phyloP scores from a whole-genome alignment of 2,113 vertebrate species.

The Hippocampus mohnikei region DNA sequence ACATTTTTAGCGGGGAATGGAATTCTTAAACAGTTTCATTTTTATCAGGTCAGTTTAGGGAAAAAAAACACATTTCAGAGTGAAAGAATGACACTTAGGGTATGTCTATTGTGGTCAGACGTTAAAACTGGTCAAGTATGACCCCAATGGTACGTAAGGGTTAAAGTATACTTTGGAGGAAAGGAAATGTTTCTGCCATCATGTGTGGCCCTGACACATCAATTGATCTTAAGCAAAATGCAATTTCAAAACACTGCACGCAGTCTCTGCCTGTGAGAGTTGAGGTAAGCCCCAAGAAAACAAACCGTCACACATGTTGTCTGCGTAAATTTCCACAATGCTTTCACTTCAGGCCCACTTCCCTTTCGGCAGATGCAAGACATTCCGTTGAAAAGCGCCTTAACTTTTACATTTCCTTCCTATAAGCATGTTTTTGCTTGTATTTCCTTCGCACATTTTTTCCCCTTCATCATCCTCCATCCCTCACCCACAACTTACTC shows the following conservation, averaged over 20 bases:
- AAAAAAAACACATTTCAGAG: too few relatives aligned
- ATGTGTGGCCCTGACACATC: not conserved
- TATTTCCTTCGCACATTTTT: not conserved
- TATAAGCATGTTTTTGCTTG: not conserved
- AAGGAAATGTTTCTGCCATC: not conserved
- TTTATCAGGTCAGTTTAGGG: too few relatives aligned
- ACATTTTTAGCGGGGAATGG: too few relatives aligned
- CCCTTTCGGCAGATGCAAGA: conserved; percentile 1
- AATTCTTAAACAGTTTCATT: too few relatives aligned
- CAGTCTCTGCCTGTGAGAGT: not conserved
- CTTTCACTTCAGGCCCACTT: conserved; percentile 45
- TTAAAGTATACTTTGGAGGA: not conserved
- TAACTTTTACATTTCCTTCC: not conserved
- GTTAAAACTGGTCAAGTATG: not conserved
- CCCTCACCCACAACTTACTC: not conserved
- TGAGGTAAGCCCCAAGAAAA: conserved; percentile 16
- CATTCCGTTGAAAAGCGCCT: not conserved
- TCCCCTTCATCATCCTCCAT: not conserved
- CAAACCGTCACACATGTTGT: conserved; percentile 8
- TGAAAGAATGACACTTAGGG: too few relatives aligned
- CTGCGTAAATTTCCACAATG: conserved; percentile 2
- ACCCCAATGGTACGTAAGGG: not conserved
- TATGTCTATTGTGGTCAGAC: not conserved
- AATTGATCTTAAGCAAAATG: too few relatives aligned
- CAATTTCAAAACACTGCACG: not conserved